Evolutionary conservation across 2,113 vertebrate genomes (phyloP).

Genomic region (Anoura caudifer): DNA sequence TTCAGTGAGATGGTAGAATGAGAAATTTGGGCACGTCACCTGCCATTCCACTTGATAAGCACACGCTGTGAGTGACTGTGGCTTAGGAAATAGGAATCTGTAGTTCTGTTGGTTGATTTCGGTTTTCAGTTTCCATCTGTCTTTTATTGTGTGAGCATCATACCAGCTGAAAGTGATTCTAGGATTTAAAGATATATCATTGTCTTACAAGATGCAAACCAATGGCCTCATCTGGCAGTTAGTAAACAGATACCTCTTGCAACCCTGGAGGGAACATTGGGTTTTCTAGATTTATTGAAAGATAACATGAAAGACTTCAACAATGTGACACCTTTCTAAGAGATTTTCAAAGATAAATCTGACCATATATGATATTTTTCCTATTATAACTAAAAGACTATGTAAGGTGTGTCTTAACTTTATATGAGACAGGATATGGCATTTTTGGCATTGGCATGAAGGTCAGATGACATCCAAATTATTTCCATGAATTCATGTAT

Average conservation of each 20-base stretch:
- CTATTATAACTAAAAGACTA: neutral
- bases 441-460: neutral
- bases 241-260: neutral
- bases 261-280: neutral
- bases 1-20: neutral
- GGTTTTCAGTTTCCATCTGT: neutral
- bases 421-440: neutral
- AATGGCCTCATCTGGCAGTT: neutral
- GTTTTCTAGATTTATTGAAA: neutral
- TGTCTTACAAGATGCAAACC: neutral
- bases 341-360: constrained; percentile 1
- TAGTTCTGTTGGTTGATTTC: neutral
- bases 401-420: neutral
- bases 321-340: neutral
- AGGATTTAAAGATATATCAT: neutral
- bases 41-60: neutral
- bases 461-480: neutral
- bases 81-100: neutral
- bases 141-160: neutral
- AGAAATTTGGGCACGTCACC: neutral
- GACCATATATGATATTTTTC: neutral
- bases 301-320: neutral
- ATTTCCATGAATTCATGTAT: neutral
- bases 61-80: neutral
- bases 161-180: neutral